Percentiles rank a stretch among this genome's conserved stretches.
phyloP scores from a whole-genome alignment of 2,113 vertebrate genomes.

The Pedionomus torquatus region DNA sequence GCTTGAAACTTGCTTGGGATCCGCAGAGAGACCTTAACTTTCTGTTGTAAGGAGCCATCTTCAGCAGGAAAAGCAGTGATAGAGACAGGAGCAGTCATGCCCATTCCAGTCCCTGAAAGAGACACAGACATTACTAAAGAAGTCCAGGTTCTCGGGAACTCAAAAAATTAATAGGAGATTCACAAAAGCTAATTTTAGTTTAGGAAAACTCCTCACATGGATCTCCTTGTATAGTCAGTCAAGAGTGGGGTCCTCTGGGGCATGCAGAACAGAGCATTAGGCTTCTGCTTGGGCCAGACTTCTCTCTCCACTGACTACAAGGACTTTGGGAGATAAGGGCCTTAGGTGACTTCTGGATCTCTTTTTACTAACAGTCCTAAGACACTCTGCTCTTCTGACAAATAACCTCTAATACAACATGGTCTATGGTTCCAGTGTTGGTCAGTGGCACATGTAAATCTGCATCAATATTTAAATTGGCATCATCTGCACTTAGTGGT shows the following conservation, averaged over 20 bases:
- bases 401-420: neutral
- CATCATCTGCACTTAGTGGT: neutral
- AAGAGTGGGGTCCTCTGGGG: neutral
- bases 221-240: neutral
- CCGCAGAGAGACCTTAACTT: conserved; percentile 83
- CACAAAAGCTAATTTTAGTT: neutral
- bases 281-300: neutral
- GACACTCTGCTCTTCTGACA: neutral
- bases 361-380: neutral
- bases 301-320: neutral
- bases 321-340: neutral
- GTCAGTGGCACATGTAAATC: neutral
- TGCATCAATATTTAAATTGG: neutral
- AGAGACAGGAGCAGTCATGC: conserved; percentile 85
- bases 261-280: neutral
- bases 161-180: neutral
- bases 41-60: conserved; percentile 84
- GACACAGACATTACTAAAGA: neutral
- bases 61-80: conserved; percentile 85
- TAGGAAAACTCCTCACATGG: neutral
- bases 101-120: conserved; percentile 84
- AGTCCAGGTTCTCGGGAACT: neutral
- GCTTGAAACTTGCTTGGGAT: conserved; percentile 84
- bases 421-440: neutral
- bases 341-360: neutral